Conservation (phyloP, 2,113 vertebrate genomes). For the Bambusicola thoracicus region DNA sequence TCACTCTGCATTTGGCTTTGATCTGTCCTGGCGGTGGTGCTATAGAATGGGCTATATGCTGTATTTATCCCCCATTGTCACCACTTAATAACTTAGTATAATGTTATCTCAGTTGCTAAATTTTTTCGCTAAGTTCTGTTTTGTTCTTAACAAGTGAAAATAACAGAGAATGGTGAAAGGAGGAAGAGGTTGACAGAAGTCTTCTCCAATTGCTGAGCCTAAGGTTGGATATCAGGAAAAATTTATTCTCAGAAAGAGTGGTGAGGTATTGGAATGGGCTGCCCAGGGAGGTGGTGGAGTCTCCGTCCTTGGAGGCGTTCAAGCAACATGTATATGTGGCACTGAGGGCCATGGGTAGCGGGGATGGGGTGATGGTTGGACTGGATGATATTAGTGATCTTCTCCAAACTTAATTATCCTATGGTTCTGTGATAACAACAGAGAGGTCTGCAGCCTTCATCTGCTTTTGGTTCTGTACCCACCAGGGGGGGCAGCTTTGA, state of each 20-base stretch:
- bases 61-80: conserved; percentile 73
- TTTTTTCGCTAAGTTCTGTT: conserved; percentile 59
- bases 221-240: no score
- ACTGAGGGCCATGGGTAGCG: no score
- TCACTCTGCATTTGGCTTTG: conserved; percentile 51
- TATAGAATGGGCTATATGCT: conserved; percentile 60
- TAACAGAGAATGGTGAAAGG: conserved; percentile 44
- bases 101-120: conserved; percentile 25
- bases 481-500: conserved; percentile 2
- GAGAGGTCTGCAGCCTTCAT: background rate
- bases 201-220: conserved; percentile 25
- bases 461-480: conserved; percentile 6
- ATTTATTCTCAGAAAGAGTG: no score
- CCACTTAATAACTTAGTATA: conserved; percentile 40
- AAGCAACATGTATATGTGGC: no score
- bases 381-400: no score
- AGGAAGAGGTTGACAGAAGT: conserved; percentile 27
- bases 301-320: no score
- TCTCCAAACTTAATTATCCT: no score
- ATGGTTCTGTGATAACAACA: background rate
- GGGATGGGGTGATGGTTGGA: no score
- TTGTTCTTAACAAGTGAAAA: conserved; percentile 56
- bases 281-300: no score
- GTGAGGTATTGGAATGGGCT: no score
- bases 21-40: conserved; percentile 44